Percentiles rank a stretch among this genome's conserved stretches.
These are phyloP conservation scores for Aselliscus stoliczkanus DNA, from an alignment of 2,797 vertebrate genomes.

Conservation along the genomic window DNA sequence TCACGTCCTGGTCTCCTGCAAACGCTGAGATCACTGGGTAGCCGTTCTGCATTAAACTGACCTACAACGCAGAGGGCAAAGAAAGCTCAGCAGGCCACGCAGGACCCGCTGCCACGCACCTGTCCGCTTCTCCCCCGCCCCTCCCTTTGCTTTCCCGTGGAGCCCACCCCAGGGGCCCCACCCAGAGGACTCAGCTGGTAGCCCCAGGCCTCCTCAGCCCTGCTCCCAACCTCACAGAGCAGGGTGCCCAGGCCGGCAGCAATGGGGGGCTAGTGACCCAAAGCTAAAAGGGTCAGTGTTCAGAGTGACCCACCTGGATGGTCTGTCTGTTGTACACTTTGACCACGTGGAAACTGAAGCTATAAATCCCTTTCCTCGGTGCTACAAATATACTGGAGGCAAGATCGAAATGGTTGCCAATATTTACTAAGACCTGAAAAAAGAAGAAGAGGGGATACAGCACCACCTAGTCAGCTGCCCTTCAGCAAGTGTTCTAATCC, in stretches of 20 bases:
- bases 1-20: slow-evolving; percentile 98
- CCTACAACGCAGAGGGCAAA: slow-evolving; percentile 84
- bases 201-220: rapidly evolving
- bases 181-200: no score
- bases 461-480: not conserved
- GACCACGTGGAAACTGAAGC: slow-evolving; percentile 99
- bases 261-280: rapidly evolving
- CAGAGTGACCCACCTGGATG: slow-evolving; percentile 91
- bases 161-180: not conserved
- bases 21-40: slow-evolving; percentile 99
- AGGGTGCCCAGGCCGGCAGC: not conserved
- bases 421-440: slow-evolving; percentile 97
- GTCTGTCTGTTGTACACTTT: slow-evolving; percentile 99
- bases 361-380: slow-evolving; percentile 98
- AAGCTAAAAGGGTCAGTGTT: not conserved
- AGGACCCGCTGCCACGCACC: rapidly evolving
- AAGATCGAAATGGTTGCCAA: slow-evolving; percentile 99
- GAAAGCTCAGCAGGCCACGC: slow-evolving; percentile 9
- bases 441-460: slow-evolving; percentile 54
- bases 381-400: slow-evolving; percentile 98
- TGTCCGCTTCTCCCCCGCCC: rapidly evolving
- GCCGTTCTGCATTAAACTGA: slow-evolving; percentile 99
- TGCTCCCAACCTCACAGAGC: not conserved
- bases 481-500: not conserved
- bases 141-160: rapidly evolving